Percentiles rank a stretch among this genome's conserved stretches.
phyloP scores from a whole-genome alignment of 2,113 vertebrate genomes.

The Rhegmatorhina hoffmannsi region DNA sequence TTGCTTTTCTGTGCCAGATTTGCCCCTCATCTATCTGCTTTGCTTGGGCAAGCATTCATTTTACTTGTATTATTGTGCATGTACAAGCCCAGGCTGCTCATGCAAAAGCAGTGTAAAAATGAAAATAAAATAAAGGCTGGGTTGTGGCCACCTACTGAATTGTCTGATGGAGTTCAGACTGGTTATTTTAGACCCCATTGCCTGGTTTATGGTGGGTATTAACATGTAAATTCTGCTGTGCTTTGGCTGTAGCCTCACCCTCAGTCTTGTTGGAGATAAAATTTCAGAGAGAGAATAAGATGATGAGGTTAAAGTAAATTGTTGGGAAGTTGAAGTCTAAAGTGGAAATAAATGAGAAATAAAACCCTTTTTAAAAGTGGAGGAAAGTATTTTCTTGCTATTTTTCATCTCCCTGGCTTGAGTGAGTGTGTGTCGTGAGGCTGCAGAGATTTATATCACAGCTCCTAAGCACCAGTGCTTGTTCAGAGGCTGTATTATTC shows the following conservation, averaged over 20 bases:
- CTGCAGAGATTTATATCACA: constrained; percentile 58
- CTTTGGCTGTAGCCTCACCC: background rate
- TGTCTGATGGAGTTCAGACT: background rate
- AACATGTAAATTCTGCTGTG: background rate
- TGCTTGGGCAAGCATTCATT: background rate
- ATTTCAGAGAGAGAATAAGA: constrained; percentile 4
- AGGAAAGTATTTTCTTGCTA: constrained; percentile 55
- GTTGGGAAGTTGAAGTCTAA: constrained; percentile 27
- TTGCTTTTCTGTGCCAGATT: background rate
- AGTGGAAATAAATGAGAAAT: constrained; percentile 62
- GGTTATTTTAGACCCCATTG: background rate
- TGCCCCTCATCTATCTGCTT: background rate
- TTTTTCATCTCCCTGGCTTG: constrained; percentile 65
- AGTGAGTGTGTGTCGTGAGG: constrained; percentile 6
- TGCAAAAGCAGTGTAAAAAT: background rate
- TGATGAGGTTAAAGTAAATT: constrained; percentile 49
- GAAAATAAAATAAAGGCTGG: background rate
- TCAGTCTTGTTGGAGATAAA: background rate
- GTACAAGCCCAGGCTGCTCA: background rate
- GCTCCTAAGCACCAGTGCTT: constrained; percentile 27
- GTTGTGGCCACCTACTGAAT: background rate
- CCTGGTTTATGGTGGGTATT: background rate
- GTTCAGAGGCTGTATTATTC: constrained; percentile 46
- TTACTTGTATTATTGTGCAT: background rate
- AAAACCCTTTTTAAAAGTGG: constrained; percentile 54